Percentiles rank a stretch among this genome's conserved stretches.
Conservation (phyloP, 2,797 vertebrate genomes). For the Trachops cirrhosus region DNA sequence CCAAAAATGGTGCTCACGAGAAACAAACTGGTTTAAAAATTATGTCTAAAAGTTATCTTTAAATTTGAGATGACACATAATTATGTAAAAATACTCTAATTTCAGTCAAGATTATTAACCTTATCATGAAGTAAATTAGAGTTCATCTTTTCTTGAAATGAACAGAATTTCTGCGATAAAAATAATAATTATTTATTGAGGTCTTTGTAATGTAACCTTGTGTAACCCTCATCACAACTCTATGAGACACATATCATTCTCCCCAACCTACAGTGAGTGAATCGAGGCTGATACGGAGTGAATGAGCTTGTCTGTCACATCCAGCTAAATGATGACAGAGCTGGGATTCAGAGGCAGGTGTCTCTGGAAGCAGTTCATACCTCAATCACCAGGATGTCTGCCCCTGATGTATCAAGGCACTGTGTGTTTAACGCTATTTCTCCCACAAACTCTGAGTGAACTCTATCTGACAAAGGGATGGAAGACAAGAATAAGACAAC, state of each 20-base stretch:
- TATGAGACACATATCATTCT: neutral
- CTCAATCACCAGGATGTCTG: neutral
- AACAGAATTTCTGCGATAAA: neutral
- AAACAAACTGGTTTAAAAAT: conserved; percentile 35
- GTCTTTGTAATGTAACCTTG: neutral
- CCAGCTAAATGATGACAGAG: neutral
- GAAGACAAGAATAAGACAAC: neutral
- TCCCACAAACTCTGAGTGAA: neutral
- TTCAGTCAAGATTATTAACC: conserved; percentile 38
- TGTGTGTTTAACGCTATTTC: neutral
- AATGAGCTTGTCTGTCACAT: neutral
- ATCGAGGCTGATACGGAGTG: neutral
- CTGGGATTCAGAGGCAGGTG: neutral
- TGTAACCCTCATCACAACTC: neutral
- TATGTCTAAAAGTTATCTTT: neutral
- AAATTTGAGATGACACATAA: neutral
- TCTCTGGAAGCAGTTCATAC: neutral
- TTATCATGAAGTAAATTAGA: conserved; percentile 33
- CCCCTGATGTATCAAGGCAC: neutral
- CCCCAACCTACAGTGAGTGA: neutral
- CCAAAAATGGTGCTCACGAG: neutral
- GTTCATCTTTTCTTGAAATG: conserved; percentile 7
- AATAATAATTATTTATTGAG: neutral
- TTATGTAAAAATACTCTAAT: neutral
- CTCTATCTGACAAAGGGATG: neutral